Base-by-base conservation (phyloP, 2,113 vertebrate genomes). In the Lamprologus speciosus region DNA sequence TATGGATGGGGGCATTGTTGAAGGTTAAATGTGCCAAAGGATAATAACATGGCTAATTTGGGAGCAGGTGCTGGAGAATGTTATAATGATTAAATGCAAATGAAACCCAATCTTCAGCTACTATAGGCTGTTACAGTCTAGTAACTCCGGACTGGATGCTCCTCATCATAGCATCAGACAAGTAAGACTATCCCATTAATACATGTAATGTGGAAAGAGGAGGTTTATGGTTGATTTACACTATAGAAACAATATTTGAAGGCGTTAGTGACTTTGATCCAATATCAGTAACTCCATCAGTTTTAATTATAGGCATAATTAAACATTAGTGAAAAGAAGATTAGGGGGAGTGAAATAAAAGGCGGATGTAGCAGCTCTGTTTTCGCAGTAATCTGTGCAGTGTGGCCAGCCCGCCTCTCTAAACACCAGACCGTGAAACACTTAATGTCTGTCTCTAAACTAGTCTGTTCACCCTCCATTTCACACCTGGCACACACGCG, bases 41-140 rank as follows among this genome's bases (percentile, higher is more conserved):
- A 63, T 93, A 93, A 94, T 93, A 91, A 92, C 81, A 60, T 53
- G 85, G 90, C 84, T 94, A 94, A 96, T 96, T 94, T 95, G 90
- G 93, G 92, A 92, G 95, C 96, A 97, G 95, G 94, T 96, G 95
- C 92, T 91, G 89, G 70, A 93, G 91, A 93, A 83, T 85, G 73
- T 55, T 80, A 57, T 75, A 86, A 88, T 96, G 92, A 95, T 92
- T 93, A 89, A 91, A 95, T 93, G 89, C 87, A 94, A 96, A 96
- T 96, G 70, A 91, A 91, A 89, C 55, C 58, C 45, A 75, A 83
- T 81, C 51, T 93, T 83, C 54, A 80, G 86, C 80, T 87, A 47
- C 85, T 86, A 55, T 50, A 80, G 85, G 47, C 75, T 50, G 85
- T 90, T 92, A 92, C 89, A 91, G 88, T 87, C 91, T 65, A 58